phyloP scores from a whole-genome alignment of 2,888 invertebrate genomes.

The Erannis defoliaria region DNA sequence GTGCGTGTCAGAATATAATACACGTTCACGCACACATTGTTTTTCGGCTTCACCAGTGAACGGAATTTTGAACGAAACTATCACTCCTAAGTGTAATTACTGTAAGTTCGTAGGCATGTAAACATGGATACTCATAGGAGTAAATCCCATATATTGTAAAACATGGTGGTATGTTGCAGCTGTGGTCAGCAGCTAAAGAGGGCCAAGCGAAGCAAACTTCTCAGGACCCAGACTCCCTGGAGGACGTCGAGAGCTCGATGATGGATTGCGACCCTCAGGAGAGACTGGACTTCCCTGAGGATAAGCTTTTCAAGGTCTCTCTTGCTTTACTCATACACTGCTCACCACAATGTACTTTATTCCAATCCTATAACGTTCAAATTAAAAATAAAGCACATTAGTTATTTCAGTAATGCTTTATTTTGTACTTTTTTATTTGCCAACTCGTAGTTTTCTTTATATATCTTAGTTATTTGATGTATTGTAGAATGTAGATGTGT shows the following conservation, averaged over 20 bases:
- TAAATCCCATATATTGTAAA: constrained; percentile 6
- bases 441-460: not conserved
- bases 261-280: constrained; percentile 84
- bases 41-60: too few species aligned
- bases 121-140: not conserved
- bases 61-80: too few species aligned
- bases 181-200: constrained; percentile 78
- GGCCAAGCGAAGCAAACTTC: constrained; percentile 73
- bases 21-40: too few species aligned
- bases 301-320: constrained; percentile 67
- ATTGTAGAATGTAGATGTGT: not conserved
- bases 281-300: constrained; percentile 73
- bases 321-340: not conserved
- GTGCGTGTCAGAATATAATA: too few species aligned
- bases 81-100: too few species aligned
- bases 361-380: not conserved
- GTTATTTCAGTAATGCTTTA: not conserved
- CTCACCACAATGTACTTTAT: constrained; percentile 7
- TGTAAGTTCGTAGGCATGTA: not conserved
- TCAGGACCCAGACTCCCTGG: constrained; percentile 76
- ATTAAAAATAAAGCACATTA: not conserved
- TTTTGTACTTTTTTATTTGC: not conserved
- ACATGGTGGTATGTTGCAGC: constrained; percentile 51
- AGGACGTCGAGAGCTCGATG: constrained; percentile 75
- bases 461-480: not conserved